Base-by-base conservation (phyloP, 2,113 vertebrate species). In the Rhipidura dahli region DNA sequence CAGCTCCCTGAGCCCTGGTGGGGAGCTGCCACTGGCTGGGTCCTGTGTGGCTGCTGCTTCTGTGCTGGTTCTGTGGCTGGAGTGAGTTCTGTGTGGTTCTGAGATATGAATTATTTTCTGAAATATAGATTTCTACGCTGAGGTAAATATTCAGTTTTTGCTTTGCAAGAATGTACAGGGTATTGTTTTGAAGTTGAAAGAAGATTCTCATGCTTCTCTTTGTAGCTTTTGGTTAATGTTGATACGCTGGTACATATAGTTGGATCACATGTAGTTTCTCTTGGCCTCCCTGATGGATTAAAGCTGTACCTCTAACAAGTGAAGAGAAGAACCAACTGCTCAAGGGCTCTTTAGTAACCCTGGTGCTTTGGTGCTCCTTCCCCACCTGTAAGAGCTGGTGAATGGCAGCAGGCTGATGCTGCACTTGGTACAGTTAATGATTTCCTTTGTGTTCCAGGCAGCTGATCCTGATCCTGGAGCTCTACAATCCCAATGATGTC, bases 391-490 rank as follows among this genome's bases (percentile, higher is more conserved):
- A 11, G 13, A 27, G 75, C 7, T 45, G 18, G 7, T 40, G 31
- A 69, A 17, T 40, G 0, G 4, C 31, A 75, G 35, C 53, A 76
- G 59, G n/a, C 53, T 70, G 71, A 15, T 73, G 47, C 44, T 92
- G 56, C 45, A 8, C 22, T 16, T 59, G 40, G 40, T 59, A 12
- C 64, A 85, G 28, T 44, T 66, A 6, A 80, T 87, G 6, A 2
- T 60, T 72, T 68, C 28, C 68, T 69, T 82, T 83, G 35, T 63
- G 26, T 97, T 97, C 39, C 94, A 98, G 98, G 92, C 98, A 98
- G 91, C 96, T 98, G 75, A 98, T 98, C 40, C 97, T 98, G 89
- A 97, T 98, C 69, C 87, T 98, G 83, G 98, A 98, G 40, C 98
- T 98, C 61, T 98, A 97, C 82, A 97, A 92, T n/a, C 95, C 98